A percentile compares a stretch with the other conserved stretches of the same genome.
Conservation (phyloP, 2,113 vertebrate genomes). For the Zosterops borbonicus region DNA sequence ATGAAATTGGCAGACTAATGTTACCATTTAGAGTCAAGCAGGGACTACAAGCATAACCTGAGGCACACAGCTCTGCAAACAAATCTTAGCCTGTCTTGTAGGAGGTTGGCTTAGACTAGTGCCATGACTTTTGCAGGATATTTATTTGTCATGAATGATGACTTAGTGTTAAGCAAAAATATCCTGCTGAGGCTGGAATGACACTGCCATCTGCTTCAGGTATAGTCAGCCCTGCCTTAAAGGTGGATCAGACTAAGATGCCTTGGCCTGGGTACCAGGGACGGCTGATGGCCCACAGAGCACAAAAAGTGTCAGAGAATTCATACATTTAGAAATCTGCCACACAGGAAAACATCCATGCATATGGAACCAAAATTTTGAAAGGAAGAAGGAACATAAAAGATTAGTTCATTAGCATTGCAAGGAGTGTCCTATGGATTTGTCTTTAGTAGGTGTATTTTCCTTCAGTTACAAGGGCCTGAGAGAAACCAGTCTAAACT, state of each 20-base stretch:
- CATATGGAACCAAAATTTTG: not conserved
- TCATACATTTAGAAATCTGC: not conserved
- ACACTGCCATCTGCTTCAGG: constrained; percentile 21
- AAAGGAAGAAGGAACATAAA: not conserved
- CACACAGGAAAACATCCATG: not conserved
- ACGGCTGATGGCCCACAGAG: not conserved
- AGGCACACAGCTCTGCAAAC: constrained; percentile 33
- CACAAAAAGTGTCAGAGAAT: not conserved
- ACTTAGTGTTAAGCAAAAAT: not conserved
- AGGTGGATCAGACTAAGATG: not conserved
- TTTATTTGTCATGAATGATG: constrained; percentile 3
- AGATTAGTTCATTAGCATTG: not conserved
- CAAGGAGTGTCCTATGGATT: not conserved
- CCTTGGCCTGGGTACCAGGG: not conserved
- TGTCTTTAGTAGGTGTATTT: not conserved
- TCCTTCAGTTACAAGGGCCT: not conserved
- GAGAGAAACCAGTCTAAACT: not conserved
- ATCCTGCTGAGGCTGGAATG: not conserved
- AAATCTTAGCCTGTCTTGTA: constrained; percentile 42
- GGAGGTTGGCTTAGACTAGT: not conserved
- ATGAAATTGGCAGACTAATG: constrained; percentile 53
- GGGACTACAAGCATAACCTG: constrained; percentile 23
- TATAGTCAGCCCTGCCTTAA: not conserved
- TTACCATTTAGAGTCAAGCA: constrained; percentile 56
- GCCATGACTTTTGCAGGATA: constrained; percentile 18